Conservation (phyloP, 2,888 invertebrate species). For the Aproaerema taeniolella region DNA sequence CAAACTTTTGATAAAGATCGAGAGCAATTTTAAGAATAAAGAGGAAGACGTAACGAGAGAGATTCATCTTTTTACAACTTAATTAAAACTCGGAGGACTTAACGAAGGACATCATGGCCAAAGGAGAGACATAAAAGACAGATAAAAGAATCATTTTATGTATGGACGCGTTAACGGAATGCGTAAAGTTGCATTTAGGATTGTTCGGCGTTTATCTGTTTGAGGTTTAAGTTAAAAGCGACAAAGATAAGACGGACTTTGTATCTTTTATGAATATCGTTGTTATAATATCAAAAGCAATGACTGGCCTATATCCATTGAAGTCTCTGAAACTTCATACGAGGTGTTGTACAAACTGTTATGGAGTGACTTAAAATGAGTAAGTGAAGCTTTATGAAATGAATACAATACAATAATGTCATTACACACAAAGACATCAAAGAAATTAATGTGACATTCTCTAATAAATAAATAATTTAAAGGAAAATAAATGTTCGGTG, state of each 20-base stretch:
- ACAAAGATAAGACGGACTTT: not conserved
- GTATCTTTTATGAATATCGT: not conserved
- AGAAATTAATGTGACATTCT: too few relatives aligned
- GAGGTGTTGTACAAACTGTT: too few relatives aligned
- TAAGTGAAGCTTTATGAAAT: too few relatives aligned
- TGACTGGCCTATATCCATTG: not conserved
- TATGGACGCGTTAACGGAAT: not conserved
- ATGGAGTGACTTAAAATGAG: not conserved
- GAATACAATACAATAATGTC: too few relatives aligned
- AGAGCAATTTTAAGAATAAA: constrained; percentile 6
- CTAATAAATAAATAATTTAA: too few relatives aligned
- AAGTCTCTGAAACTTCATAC: too few relatives aligned
- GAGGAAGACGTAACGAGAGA: not conserved
- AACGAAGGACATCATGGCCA: not conserved
- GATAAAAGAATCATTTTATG: constrained; percentile 2
- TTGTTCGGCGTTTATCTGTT: not conserved
- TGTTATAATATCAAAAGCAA: not conserved
- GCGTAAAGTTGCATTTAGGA: not conserved
- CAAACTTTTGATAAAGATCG: constrained; percentile 3
- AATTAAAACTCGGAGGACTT: constrained; percentile 11
- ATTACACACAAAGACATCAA: too few relatives aligned
- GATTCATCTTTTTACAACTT: constrained; percentile 11
- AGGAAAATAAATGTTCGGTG: too few relatives aligned
- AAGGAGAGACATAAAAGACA: not conserved
- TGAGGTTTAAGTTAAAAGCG: not conserved